A percentile compares a stretch with the other conserved stretches of the same genome.
Evolutionary conservation across 2,113 vertebrate genomes (phyloP).

Genomic region (Ochotona curzoniae): DNA sequence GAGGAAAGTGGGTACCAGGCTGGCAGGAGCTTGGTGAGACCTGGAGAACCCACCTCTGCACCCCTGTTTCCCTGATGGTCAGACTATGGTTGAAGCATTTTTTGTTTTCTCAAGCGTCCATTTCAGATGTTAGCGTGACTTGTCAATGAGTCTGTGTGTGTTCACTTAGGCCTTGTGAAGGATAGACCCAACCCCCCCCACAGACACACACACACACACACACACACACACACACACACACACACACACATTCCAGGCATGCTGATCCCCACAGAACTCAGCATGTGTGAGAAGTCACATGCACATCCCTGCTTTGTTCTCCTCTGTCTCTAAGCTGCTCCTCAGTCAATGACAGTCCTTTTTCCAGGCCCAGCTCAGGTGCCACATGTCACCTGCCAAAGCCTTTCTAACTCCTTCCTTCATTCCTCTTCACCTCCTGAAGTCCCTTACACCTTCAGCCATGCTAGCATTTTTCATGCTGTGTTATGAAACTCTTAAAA

Average conservation of each 20-base stretch:
- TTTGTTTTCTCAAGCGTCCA: background rate
- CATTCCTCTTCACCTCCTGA: background rate
- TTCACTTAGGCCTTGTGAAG: too few relatives aligned
- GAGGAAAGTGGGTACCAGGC: background rate
- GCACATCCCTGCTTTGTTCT: background rate
- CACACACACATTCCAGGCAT: background rate
- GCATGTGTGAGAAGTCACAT: background rate
- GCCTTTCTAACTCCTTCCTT: background rate
- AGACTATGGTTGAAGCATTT: background rate
- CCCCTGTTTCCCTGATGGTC: background rate
- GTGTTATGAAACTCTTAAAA: background rate
- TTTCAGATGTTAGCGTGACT: background rate
- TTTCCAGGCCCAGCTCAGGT: background rate
- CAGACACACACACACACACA: too few relatives aligned
- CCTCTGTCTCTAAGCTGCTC: background rate
- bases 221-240: accelerated
- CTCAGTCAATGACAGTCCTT: background rate
- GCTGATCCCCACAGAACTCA: background rate
- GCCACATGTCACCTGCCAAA: background rate
- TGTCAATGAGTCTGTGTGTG: background rate
- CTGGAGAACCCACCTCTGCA: background rate
- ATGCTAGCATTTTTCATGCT: background rate
- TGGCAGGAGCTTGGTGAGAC: too few relatives aligned
- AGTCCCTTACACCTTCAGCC: background rate
- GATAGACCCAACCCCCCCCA: background rate